Percentiles rank a stretch among this genome's conserved stretches.
phyloP scores from a whole-genome alignment of 2,797 vertebrate species.

The Scyliorhinus canicula region DNA sequence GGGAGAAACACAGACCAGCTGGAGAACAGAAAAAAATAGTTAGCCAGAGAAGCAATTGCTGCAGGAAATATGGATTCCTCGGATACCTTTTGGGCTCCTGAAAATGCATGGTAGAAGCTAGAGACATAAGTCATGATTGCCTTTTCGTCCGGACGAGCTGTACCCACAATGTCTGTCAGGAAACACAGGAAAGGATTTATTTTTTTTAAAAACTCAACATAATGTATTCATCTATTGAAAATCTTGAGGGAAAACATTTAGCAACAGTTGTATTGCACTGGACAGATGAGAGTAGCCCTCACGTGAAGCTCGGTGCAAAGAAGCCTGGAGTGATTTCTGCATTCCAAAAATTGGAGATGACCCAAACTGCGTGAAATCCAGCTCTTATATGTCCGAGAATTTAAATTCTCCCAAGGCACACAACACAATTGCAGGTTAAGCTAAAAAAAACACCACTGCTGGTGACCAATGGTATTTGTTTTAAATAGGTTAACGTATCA shows the following conservation, averaged over 20 bases:
- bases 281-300: no score
- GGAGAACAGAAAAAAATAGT: slow-evolving; percentile 54
- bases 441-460: background rate
- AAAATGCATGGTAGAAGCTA: slow-evolving; percentile 99
- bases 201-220: slow-evolving; percentile 16
- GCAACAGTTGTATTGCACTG: background rate
- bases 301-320: background rate
- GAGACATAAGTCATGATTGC: slow-evolving; percentile 99
- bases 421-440: background rate
- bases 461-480: no score
- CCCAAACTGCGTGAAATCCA: background rate
- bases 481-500: background rate
- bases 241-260: background rate
- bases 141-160: slow-evolving; percentile 95
- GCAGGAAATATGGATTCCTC: slow-evolving; percentile 34
- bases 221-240: slow-evolving; percentile 15
- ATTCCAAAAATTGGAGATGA: background rate
- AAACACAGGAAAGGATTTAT: slow-evolving; percentile 57
- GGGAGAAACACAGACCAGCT: slow-evolving; percentile 57
- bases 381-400: background rate
- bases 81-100: slow-evolving; percentile 99
- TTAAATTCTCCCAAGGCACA: background rate
- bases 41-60: slow-evolving; percentile 56
- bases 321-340: background rate
- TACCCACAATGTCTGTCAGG: slow-evolving; percentile 94